A percentile compares a stretch with the other conserved stretches of the same genome.
These are phyloP conservation scores for Tigriopus californicus DNA, from an alignment of 2,888 invertebrate species.

Conservation along the genomic window DNA sequence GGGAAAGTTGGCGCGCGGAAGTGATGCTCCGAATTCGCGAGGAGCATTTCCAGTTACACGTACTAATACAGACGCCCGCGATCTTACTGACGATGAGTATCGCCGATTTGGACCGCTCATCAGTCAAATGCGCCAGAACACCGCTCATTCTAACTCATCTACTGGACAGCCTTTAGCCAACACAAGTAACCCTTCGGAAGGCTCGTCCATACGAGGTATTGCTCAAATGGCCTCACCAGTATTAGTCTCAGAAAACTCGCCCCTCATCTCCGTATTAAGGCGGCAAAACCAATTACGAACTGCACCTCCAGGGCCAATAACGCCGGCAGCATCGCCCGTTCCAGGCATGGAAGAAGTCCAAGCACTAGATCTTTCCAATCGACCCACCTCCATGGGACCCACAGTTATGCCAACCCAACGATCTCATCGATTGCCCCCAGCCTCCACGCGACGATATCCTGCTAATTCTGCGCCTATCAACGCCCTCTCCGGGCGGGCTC, in stretches of 20 bases:
- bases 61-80: not conserved
- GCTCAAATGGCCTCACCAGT: not conserved
- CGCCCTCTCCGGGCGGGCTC: too few relatives aligned
- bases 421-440: too few relatives aligned
- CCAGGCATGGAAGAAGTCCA: not conserved
- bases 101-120: not conserved
- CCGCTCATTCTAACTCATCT: not conserved
- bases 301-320: not conserved
- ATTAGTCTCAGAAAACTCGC: not conserved
- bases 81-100: constrained; percentile 2
- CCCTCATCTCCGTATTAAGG: not conserved
- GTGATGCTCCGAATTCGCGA: not conserved
- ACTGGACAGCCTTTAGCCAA: not conserved
- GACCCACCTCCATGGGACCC: not conserved
- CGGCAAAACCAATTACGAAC: not conserved
- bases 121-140: not conserved
- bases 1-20: not conserved
- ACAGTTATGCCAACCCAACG: not conserved
- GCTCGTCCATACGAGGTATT: not conserved
- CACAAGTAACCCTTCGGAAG: too few relatives aligned
- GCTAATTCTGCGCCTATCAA: too few relatives aligned
- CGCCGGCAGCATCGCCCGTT: not conserved
- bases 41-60: not conserved
- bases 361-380: not conserved
- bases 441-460: too few relatives aligned